Conservation (phyloP, 2,113 vertebrate genomes). For the Oncorhynchus keta region DNA sequence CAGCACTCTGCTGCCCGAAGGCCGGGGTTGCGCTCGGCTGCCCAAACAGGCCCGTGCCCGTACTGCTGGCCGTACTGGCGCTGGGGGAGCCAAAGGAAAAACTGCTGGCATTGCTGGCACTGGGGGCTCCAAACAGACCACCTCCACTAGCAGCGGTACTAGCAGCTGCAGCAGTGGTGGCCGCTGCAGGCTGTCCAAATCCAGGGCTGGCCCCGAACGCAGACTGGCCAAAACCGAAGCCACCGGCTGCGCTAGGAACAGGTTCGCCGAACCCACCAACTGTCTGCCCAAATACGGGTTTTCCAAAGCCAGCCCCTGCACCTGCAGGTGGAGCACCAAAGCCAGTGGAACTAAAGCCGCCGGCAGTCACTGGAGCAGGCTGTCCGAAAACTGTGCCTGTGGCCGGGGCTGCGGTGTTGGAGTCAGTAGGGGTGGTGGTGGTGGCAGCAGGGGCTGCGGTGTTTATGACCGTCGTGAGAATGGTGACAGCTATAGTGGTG, state of each 20-base stretch:
- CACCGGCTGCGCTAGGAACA: constrained; percentile 50
- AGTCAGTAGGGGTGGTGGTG: constrained; percentile 45
- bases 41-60: constrained; percentile 76
- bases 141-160: constrained; percentile 45
- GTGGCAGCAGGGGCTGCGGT: constrained; percentile 39
- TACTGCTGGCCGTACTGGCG: constrained; percentile 68
- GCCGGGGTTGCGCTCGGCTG: constrained; percentile 71
- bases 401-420: constrained; percentile 18
- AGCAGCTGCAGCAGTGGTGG: constrained; percentile 56
- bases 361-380: constrained; percentile 55
- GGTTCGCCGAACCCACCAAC: constrained; percentile 80
- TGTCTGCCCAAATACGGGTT: constrained; percentile 80
- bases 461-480: neutral
- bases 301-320: constrained; percentile 69
- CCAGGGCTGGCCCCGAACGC: constrained; percentile 66
- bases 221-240: constrained; percentile 79
- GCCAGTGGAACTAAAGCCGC: constrained; percentile 69
- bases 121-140: constrained; percentile 77
- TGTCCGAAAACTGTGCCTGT: constrained; percentile 60
- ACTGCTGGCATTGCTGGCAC: constrained; percentile 71
- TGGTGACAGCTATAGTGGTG: constrained; percentile 31
- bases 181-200: constrained; percentile 75
- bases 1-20: constrained; percentile 83
- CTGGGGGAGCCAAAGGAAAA: constrained; percentile 83
- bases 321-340: constrained; percentile 54